Base-by-base conservation (phyloP, 1,140 invertebrate species). In the Chrysomallon squamiferum region DNA sequence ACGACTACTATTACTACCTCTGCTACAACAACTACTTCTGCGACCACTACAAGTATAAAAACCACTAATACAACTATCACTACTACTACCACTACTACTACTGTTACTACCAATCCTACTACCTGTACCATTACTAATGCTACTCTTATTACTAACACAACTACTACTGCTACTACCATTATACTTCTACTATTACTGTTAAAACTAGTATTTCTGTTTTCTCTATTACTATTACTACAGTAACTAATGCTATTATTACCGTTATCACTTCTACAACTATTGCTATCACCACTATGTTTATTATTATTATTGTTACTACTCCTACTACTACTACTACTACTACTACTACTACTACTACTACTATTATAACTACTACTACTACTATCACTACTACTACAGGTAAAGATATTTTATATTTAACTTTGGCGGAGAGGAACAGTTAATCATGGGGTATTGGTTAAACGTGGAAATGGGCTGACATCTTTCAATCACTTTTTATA, bases 251-350 rank as follows among this genome's bases (percentile, higher is more conserved):
- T 30, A 47, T 13, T 50, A 47, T 22, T 50, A 33, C 25, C 32
- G 27, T 4, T 32, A 47, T 22, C 32, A 47, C 25, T 50, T 18
- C n/a, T 62, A 47, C 41, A 30, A 33, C 41, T 62, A 47, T 20
- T 62, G 29, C 41, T 62, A 47, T 4, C 50, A 47, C 41, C 50
- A 47, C 41, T 50, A 47, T 20, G 52, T 22, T 20, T 50, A 47
- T 4, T 30, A 47, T 13, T 50, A 33, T 20, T 50, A 47, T 25
- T 30, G 18, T 4, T 50, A 50, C 25, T 50, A 47, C 25, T 30
- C 22, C 18, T 62, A 47, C 41, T 62, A 27, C 25, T 62, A 47
- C 25, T 62, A 47, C 25, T 62, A 47, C 41, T 62, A 27, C 41
- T 62, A 47, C 41, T 62, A 33, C 41, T 54, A 47, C 41, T 61